A percentile compares a stretch with the other conserved stretches of the same genome.
These are phyloP conservation scores for Pyrgus malvae DNA, from an alignment of 2,888 invertebrate genomes.

Conservation along the genomic window DNA sequence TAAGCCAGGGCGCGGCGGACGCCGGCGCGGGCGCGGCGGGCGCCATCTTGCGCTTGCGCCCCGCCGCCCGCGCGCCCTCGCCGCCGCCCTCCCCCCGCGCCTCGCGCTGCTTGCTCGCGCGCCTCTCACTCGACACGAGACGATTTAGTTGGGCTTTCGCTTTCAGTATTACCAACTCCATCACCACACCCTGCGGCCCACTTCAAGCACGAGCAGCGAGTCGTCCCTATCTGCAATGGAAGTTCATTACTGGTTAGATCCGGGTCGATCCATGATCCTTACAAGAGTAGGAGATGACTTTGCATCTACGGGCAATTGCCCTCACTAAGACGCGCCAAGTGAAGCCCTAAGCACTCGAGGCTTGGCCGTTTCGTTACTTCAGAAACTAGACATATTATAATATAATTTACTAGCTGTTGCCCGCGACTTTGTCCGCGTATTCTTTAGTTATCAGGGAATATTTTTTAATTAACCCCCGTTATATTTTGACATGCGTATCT, in stretches of 20 bases:
- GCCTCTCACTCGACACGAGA: constrained; percentile 74
- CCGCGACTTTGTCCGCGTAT: too few relatives aligned
- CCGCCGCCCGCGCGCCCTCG: constrained; percentile 57
- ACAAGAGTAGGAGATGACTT: too few relatives aligned
- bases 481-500: too few relatives aligned
- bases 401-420: too few relatives aligned
- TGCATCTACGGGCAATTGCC: too few relatives aligned
- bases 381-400: too few relatives aligned
- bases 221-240: constrained; percentile 49
- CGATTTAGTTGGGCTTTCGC: constrained; percentile 83
- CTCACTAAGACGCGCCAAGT: too few relatives aligned
- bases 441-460: too few relatives aligned
- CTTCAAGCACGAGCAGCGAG: constrained; percentile 51
- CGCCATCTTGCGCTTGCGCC: constrained; percentile 69
- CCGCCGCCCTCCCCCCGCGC: constrained; percentile 48
- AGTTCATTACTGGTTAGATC: neutral
- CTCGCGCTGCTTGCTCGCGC: constrained; percentile 47
- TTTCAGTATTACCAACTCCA: constrained; percentile 84
- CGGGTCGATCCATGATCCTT: too few relatives aligned
- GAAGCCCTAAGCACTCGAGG: too few relatives aligned
- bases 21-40: constrained; percentile 66
- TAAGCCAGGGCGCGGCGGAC: constrained; percentile 76
- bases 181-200: constrained; percentile 69
- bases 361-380: too few relatives aligned
- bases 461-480: too few relatives aligned